Evolutionary conservation across 1,140 invertebrate genomes (phyloP), one percentile per base, ranked within the genome.

Genomic region (Macrobrachium nipponense): DNA sequence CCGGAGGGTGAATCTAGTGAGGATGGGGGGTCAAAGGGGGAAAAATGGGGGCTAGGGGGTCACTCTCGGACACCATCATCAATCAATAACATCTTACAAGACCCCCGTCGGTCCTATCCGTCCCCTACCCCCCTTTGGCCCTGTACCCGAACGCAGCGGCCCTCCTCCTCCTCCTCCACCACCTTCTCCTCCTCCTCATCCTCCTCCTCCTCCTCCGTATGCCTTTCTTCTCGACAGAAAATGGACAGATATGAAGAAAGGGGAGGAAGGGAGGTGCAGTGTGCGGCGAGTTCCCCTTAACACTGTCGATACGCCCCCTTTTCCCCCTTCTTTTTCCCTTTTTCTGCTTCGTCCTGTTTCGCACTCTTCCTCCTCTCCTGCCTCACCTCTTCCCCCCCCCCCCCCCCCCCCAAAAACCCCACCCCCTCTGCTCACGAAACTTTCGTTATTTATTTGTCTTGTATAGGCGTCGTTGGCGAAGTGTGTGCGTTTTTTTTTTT

Each of bases 51-150:
- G 66, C 20, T 23, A 36, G 64, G 18, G 23, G 12, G 60, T 72
- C 36, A 66, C 61, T 66, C 81, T 83, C 81, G 81, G 81, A 83
- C 81, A 83, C 81, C 81, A 83, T 82, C 81, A 82, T 83, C 81
- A 83, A 83, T 83, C 81, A 83, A 83, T 83, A 83, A 83, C 72
- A 83, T 83, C 81, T 83, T 83, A 83, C 81, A 83, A 83, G 81
- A 61, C 72, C 81, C 64, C 73, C 59, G 18, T n/a, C 43, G 17
- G 20, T 20, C 61, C 44, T 43, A 23, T 23, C 27, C 51, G 27
- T 23, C n/a, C 70, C 59, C 64, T 27, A n/a, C 66, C 66, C 20
- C 66, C 66, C 36, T 51, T 58, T 14, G 51, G 44, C 27, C 44
- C 44, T 12, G 51, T 8, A 51, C 51, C 51, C 51, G 51, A 51